Evolutionary conservation across 2,113 vertebrate genomes (phyloP).

Genomic region (Tretioscincus oriximinensis): DNA sequence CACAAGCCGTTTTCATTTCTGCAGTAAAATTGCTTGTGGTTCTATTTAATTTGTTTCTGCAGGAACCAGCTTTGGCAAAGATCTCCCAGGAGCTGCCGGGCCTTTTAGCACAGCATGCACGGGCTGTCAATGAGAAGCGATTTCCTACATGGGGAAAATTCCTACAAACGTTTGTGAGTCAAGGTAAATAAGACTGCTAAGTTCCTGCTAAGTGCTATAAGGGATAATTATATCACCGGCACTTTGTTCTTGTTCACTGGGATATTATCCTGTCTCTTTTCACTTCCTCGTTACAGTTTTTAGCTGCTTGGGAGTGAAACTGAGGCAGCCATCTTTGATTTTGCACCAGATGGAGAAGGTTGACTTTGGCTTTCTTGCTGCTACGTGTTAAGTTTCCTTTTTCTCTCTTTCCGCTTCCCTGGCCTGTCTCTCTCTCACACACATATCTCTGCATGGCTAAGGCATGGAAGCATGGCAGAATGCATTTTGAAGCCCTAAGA

Average conservation of each 20-base stretch:
- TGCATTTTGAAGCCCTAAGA: background rate
- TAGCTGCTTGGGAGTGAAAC: slow-evolving; percentile 50
- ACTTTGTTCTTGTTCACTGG: slow-evolving; percentile 62
- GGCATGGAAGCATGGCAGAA: background rate
- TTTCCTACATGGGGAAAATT: slow-evolving; percentile 89
- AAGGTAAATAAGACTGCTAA: slow-evolving; percentile 86
- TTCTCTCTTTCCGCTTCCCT: no score
- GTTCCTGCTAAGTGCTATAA: slow-evolving; percentile 61
- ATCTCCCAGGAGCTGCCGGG: slow-evolving; percentile 87
- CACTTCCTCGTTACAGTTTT: slow-evolving; percentile 44
- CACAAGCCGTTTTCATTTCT: slow-evolving; percentile 85
- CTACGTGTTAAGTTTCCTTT: no score
- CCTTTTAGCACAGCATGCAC: slow-evolving; percentile 84
- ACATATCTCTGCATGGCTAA: background rate
- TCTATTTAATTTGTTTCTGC: slow-evolving; percentile 79
- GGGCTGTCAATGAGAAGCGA: slow-evolving; percentile 82
- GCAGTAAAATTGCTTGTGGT: slow-evolving; percentile 84
- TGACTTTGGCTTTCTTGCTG: background rate
- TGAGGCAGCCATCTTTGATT: slow-evolving; percentile 26
- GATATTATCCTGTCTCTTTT: slow-evolving; percentile 47
- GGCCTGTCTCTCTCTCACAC: no score
- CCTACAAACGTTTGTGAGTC: slow-evolving; percentile 86
- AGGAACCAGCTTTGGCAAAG: slow-evolving; percentile 84
- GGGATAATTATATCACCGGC: slow-evolving; percentile 60
- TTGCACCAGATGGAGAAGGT: background rate